Conservation (phyloP, 2,888 invertebrate genomes). For the Copidosoma aretas region DNA sequence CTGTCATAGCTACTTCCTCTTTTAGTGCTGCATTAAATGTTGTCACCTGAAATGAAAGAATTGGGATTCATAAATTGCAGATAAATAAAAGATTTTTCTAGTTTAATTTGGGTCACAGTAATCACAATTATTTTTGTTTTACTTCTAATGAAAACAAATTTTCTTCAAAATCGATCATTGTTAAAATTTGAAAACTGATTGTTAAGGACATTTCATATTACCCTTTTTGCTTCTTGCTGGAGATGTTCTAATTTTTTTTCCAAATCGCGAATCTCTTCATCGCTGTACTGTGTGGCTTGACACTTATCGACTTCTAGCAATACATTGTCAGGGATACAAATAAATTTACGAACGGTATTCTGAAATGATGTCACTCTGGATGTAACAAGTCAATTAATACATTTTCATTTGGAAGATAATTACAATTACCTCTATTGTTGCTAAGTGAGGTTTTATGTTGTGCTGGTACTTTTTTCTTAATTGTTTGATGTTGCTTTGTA, state of each 20-base stretch:
- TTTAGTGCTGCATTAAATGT: slow-evolving; percentile 49
- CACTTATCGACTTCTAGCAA: slow-evolving; percentile 44
- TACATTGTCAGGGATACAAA: slow-evolving; percentile 43
- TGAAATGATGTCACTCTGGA: slow-evolving; percentile 17
- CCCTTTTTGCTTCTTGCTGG: slow-evolving; percentile 41
- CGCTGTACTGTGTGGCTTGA: slow-evolving; percentile 42
- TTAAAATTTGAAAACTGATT: too few relatives aligned
- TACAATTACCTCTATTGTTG: slow-evolving; percentile 49
- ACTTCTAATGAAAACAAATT: background rate
- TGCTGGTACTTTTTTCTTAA: slow-evolving; percentile 45
- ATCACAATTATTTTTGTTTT: too few relatives aligned
- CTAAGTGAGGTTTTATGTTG: slow-evolving; percentile 45
- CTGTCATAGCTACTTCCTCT: slow-evolving; percentile 46
- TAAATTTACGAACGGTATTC: slow-evolving; percentile 42
- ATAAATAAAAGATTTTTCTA: background rate
- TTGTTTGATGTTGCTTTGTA: slow-evolving; percentile 43
- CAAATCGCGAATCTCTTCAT: slow-evolving; percentile 37
- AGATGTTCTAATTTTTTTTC: slow-evolving; percentile 39
- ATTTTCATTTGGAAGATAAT: background rate
- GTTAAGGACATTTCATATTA: slow-evolving; percentile 32
- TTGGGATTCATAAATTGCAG: background rate
- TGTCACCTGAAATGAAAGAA: slow-evolving; percentile 43
- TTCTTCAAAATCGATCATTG: too few relatives aligned
- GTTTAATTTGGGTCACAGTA: too few relatives aligned
- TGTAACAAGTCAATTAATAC: slow-evolving; percentile 1